Evolutionary conservation across 2,797 vertebrate species (phyloP).

Genomic region (Coracias cyanogaster): DNA sequence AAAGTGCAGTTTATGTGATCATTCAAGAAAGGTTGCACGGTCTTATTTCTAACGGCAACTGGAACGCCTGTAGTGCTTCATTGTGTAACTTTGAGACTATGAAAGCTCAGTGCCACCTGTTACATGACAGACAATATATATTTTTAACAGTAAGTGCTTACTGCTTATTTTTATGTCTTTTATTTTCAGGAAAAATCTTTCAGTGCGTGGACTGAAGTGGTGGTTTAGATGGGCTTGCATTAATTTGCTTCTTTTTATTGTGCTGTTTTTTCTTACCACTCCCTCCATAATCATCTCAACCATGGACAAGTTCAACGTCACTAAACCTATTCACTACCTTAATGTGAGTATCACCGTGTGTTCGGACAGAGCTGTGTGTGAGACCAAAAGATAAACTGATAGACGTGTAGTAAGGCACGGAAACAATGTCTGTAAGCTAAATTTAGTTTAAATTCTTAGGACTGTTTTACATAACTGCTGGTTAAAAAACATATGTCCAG

Average conservation of each 20-base stretch:
- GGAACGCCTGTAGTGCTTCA: background rate
- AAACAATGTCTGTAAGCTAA: background rate
- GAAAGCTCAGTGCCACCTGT: background rate
- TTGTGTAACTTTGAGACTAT: background rate
- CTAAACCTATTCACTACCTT: conserved; percentile 89
- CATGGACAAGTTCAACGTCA: conserved; percentile 96
- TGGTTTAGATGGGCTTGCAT: conserved; percentile 85
- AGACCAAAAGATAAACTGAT: background rate
- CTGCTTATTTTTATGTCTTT: background rate
- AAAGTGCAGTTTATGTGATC: background rate
- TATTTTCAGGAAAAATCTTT: conserved; percentile 89
- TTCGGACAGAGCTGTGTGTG: background rate
- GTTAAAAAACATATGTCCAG: background rate
- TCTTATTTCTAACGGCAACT: background rate
- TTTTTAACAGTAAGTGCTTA: background rate
- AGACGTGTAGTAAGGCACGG: background rate
- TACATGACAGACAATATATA: background rate
- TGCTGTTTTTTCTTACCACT: conserved; percentile 96
- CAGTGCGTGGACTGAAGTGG: conserved; percentile 85
- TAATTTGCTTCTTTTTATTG: conserved; percentile 88
- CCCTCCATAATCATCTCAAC: conserved; percentile 94
- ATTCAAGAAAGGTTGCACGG: background rate
- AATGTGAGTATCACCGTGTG: conserved; percentile 83
- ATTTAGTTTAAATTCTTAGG: background rate
- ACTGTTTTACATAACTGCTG: background rate